Conservation (phyloP, 2,888 invertebrate genomes). For the Hypselothyrea guttata region DNA sequence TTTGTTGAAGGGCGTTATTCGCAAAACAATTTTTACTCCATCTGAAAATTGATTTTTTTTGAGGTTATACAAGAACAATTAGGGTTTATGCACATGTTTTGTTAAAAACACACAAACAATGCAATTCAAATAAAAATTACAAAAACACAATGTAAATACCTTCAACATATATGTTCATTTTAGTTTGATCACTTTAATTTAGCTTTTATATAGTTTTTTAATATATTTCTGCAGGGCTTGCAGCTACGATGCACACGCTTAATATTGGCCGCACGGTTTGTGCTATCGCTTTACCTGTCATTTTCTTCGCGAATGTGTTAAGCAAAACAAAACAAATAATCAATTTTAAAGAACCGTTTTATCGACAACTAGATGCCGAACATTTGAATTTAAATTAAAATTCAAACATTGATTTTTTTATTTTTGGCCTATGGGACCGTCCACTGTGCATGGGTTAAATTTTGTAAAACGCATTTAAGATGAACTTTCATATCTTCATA, state of each 20-base stretch:
- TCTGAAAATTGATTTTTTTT: conserved; percentile 2
- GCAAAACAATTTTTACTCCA: conserved; percentile 1
- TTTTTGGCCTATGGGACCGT: conserved; percentile 12
- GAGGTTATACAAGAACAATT: neutral
- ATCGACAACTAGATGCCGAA: conserved; percentile 4
- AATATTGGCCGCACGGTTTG: conserved; percentile 1
- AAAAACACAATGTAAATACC: neutral
- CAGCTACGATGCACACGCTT: conserved; percentile 1
- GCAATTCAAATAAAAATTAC: neutral
- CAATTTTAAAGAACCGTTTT: neutral
- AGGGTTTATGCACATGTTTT: neutral
- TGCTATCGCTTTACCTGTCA: conserved; percentile 1
- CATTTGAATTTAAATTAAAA: conserved; percentile 12
- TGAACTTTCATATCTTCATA: conserved; percentile 11
- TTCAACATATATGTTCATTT: conserved; percentile 3
- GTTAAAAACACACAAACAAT: conserved; percentile 1
- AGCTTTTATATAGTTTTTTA: conserved; percentile 1
- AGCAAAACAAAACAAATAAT: conserved; percentile 5
- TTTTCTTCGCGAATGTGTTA: conserved; percentile 1
- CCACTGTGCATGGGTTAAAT: conserved; percentile 16
- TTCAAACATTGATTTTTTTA: conserved; percentile 13
- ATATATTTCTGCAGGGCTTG: neutral
- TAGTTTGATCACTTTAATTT: conserved; percentile 3
- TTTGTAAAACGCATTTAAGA: conserved; percentile 28
- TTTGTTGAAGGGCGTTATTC: neutral